Percentiles rank a stretch among this genome's conserved stretches.
Conservation (phyloP, 2,888 invertebrate species). For the Tachystola acroxantha region DNA sequence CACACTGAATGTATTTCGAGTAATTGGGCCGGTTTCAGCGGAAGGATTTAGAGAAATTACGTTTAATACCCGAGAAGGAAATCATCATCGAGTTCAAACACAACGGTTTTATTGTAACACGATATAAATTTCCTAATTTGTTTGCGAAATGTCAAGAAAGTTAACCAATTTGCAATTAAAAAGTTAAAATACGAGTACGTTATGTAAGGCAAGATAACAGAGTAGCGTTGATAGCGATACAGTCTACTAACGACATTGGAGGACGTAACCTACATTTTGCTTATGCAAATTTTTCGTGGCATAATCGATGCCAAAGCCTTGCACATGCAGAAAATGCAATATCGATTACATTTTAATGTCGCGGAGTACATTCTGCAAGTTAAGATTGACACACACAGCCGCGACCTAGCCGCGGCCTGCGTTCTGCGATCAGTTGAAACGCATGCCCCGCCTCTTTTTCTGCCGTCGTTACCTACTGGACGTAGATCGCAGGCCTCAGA, state of each 20-base stretch:
- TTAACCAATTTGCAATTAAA: not conserved
- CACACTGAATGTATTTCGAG: conserved; percentile 5
- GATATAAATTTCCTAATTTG: conserved; percentile 35
- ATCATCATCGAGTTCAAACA: conserved; percentile 15
- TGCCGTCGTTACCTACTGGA: too few relatives aligned
- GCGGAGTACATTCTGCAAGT: too few relatives aligned
- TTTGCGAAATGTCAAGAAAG: conserved; percentile 20
- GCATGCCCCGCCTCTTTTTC: too few relatives aligned
- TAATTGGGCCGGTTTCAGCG: conserved; percentile 14
- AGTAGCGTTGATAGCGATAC: too few relatives aligned
- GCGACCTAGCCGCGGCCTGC: too few relatives aligned
- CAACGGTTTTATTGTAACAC: not conserved
- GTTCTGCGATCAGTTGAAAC: too few relatives aligned
- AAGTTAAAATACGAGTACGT: too few relatives aligned
- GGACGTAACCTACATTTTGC: conserved; percentile 25
- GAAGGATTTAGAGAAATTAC: conserved; percentile 26
- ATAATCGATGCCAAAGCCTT: conserved; percentile 19
- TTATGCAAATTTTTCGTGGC: conserved; percentile 28
- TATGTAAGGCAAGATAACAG: too few relatives aligned
- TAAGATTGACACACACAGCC: too few relatives aligned
- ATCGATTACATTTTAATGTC: not conserved
- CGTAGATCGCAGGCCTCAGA: too few relatives aligned
- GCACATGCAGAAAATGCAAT: conserved; percentile 3
- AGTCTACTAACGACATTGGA: too few relatives aligned
- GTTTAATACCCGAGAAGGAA: conserved; percentile 20